Conservation (phyloP, 2,888 invertebrate genomes). For the Clitarchus hookeri region DNA sequence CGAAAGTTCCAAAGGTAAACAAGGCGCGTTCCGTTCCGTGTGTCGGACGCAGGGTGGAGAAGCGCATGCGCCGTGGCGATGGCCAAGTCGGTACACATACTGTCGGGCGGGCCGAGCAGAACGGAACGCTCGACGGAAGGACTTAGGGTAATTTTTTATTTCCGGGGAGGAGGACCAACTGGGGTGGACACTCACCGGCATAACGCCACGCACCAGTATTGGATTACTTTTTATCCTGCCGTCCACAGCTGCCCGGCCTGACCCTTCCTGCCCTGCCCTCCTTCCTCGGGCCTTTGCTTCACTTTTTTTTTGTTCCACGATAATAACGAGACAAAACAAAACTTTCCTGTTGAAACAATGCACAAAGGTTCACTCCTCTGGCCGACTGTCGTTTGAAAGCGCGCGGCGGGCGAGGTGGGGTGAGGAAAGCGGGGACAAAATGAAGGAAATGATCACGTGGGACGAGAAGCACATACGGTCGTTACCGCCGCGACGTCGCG, state of each 20-base stretch:
- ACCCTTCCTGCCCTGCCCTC: neutral
- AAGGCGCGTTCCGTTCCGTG: too few species aligned
- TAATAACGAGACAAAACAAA: constrained; percentile 14
- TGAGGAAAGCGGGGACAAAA: neutral
- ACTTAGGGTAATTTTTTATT: too few species aligned
- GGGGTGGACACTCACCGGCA: neutral
- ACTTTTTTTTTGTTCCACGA: neutral
- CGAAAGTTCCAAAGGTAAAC: too few species aligned
- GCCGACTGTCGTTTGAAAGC: neutral
- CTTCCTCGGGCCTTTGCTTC: neutral
- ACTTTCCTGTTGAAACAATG: neutral
- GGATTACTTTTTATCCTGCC: neutral
- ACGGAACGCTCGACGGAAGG: too few species aligned
- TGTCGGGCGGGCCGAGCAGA: too few species aligned
- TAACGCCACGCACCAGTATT: neutral
- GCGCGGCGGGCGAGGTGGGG: neutral
- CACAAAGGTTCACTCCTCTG: constrained; percentile 5
- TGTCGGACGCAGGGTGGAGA: too few species aligned
- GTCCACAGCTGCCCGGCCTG: neutral
- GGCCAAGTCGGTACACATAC: too few species aligned
- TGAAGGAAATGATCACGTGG: neutral
- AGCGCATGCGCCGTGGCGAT: too few species aligned
- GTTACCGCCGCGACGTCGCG: neutral
- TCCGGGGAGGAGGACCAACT: neutral
- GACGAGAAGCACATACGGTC: neutral